A percentile compares a stretch with the other conserved stretches of the same genome.
phyloP scores from a whole-genome alignment of 2,797 vertebrate species.

The Triplophysa bombifrons region DNA sequence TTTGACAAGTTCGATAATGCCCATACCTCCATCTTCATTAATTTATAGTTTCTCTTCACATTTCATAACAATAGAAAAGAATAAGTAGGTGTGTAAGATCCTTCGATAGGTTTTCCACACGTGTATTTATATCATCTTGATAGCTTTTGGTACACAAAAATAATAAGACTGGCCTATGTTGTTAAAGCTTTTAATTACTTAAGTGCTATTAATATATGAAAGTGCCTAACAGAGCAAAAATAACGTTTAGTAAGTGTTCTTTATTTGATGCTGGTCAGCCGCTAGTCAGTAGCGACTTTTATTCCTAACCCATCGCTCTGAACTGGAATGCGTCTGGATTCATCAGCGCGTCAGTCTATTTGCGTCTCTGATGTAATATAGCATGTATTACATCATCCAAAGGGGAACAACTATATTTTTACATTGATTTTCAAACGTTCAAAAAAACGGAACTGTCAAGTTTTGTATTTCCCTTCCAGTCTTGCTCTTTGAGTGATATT shows the following conservation, averaged over 20 bases:
- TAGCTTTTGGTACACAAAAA: slow-evolving; percentile 26
- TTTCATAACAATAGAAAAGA: not conserved
- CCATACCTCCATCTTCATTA: not conserved
- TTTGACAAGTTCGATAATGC: not conserved
- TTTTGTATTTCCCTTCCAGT: slow-evolving; percentile 11
- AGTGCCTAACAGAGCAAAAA: slow-evolving; percentile 49
- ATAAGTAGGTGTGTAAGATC: not conserved
- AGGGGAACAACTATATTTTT: slow-evolving; percentile 9
- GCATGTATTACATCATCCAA: slow-evolving; percentile 35
- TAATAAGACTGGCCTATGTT: slow-evolving; percentile 52
- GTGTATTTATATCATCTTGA: not conserved
- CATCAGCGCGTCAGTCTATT: slow-evolving; percentile 36
- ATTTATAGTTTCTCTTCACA: not conserved
- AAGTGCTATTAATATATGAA: slow-evolving; percentile 43
- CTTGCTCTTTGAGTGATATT: slow-evolving; percentile 57
- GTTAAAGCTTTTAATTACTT: slow-evolving; percentile 53
- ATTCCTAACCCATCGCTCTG: slow-evolving; percentile 58
- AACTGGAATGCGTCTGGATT: slow-evolving; percentile 61
- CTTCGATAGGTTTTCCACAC: not conserved
- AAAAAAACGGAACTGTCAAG: slow-evolving; percentile 15
- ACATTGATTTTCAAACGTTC: slow-evolving; percentile 22
- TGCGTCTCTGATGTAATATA: slow-evolving; percentile 28
- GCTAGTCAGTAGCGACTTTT: slow-evolving; percentile 40
- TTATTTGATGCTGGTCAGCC: slow-evolving; percentile 39
- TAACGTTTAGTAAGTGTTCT: slow-evolving; percentile 43